Base-by-base conservation (phyloP, 2,113 vertebrate species). In the Megaceryle maxima region DNA sequence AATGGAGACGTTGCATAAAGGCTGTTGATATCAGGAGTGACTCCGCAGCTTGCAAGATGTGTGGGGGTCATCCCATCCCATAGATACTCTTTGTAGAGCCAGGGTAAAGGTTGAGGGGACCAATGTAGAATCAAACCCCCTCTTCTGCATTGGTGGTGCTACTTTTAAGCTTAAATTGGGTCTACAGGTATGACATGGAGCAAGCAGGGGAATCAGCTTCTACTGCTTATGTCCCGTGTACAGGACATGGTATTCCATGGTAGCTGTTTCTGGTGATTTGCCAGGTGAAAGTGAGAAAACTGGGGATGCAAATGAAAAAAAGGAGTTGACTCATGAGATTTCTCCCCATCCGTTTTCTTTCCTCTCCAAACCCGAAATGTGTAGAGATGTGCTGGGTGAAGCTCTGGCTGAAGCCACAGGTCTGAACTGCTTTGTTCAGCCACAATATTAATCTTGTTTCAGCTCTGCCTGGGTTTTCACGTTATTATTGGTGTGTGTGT, bases 91-190 rank as follows among this genome's bases (percentile, higher is more conserved):
- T 74, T 39, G 44, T 43, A 62, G 35, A 67, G 51, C 53, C 11
- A 68, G 53, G 35, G 13, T 24, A 94, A 83, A 31, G 20, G 3
- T 22, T n/a, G n/a, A 62, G 28, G 16, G 50, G 22, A 56, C 56
- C 7, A 31, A 3, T 35, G 35, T 35, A 81, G 56, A 56, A 3
- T 33, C 14, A 62, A 10, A 3, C 1, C 2, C 7, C 3, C 11
- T 72, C 81, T 51, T 68, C 64, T 93, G 60, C 68, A 20, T 12
- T 56, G 26, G 20, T 0, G 1, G 29, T 20, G 31, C 17, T 70
- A 4, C 14, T 50, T 78, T 39, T 43, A 90, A 68, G 33, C 21
- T 78, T 24, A 13, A 6, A 4, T 2, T 57, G 5, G 5, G 10
- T 86, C 73, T 72, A 3, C 16, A 29, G 3, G 26, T 46, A 44